Conservation (phyloP, 2,888 invertebrate genomes). For the Amphiduros pacificus region DNA sequence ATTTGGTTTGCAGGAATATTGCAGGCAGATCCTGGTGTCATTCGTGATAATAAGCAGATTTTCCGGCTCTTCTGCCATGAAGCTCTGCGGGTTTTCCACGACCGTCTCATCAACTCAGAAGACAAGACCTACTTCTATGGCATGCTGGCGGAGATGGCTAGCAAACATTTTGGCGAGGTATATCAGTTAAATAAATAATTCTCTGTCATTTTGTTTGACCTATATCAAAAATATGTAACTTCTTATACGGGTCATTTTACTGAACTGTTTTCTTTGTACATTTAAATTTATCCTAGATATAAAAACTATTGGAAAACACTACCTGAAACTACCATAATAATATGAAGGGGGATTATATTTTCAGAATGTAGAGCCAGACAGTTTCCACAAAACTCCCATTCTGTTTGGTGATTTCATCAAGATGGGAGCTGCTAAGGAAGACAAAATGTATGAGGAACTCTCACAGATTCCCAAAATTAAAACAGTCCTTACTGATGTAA, state of each 20-base stretch:
- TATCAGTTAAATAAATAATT: too few relatives aligned
- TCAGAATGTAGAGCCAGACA: slow-evolving; percentile 52
- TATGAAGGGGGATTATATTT: too few relatives aligned
- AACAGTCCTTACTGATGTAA: slow-evolving; percentile 70
- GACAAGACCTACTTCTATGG: slow-evolving; percentile 58
- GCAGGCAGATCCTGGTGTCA: slow-evolving; percentile 70
- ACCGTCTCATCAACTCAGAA: slow-evolving; percentile 58
- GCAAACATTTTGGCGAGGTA: slow-evolving; percentile 59
- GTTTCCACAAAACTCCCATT: slow-evolving; percentile 60
- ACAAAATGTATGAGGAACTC: slow-evolving; percentile 81
- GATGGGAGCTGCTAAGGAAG: slow-evolving; percentile 72
- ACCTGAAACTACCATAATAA: too few relatives aligned
- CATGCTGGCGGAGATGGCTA: slow-evolving; percentile 58
- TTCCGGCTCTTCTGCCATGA: slow-evolving; percentile 60
- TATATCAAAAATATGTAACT: too few relatives aligned
- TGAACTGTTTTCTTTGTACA: too few relatives aligned
- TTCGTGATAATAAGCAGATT: slow-evolving; percentile 53
- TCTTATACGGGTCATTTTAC: too few relatives aligned
- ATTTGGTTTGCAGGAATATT: slow-evolving; percentile 64
- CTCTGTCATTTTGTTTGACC: too few relatives aligned
- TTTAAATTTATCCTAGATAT: too few relatives aligned
- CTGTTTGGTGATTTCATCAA: slow-evolving; percentile 85
- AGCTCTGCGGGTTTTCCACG: slow-evolving; percentile 59
- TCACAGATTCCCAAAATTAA: slow-evolving; percentile 73
- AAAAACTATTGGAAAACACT: too few relatives aligned